Base-by-base conservation (phyloP, 2,113 vertebrate species). In the Proterorhinus semilunaris region DNA sequence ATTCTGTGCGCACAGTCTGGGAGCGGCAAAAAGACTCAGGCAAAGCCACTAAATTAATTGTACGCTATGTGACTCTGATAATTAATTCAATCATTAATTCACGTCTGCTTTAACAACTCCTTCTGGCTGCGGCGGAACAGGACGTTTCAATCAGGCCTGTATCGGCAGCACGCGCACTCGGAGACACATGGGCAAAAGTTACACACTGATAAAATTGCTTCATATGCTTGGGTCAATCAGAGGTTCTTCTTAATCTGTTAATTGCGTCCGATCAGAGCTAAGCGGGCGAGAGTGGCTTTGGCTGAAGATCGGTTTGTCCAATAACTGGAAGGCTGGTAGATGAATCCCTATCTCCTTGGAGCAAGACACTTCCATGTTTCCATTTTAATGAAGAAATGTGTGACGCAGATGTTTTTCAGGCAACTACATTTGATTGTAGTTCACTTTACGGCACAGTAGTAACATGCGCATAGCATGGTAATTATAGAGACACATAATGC, bases 71-170 rank as follows among this genome's bases (percentile, higher is more conserved):
- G 91, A 93, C 88, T 92, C 88, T 65, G 87, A 93, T 93, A 93
- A 93, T 93, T 93, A 93, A 93, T 93, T 93, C 91, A 93, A 91
- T 93, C 90, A 91, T 92, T 91, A 92, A 92, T 91, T 91, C 87
- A 76, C 82, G 90, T 91, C 91, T 89, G 88, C 89, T 91, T 91
- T 90, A 91, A 90, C 87, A 88, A 90, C 84, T 91, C 86, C 91
- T 93, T 90, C 91, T 92, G 92, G 92, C 89, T 89, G 67, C 85
- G 54, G 21, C 0, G 6, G 71, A 71, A 86, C 82, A 80, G 82
- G 83, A 86, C 72, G 78, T 89, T 91, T 91, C 84, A 89, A 90
- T 91, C 87, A 92, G 86, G 79, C 73, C 17, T 61, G 71, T 81
- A 83, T 82, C 80, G 72, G 74, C 78, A 63, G 79, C 55, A 48